A percentile compares a stretch with the other conserved stretches of the same genome.
Conservation (phyloP, 2,113 vertebrate genomes). For the Daboia siamensis region DNA sequence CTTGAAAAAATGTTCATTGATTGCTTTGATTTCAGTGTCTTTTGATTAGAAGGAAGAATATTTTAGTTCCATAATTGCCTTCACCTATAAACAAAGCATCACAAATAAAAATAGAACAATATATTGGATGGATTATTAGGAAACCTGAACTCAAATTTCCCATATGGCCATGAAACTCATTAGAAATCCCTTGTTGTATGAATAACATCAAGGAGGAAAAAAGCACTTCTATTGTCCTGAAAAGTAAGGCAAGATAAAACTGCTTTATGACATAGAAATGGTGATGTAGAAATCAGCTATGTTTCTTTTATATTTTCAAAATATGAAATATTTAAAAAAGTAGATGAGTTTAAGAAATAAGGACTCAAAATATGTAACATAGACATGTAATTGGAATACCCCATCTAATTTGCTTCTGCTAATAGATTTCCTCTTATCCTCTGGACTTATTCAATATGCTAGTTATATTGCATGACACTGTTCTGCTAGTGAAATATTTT, state of each 20-base stretch:
- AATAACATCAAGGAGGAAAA: neutral
- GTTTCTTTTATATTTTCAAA: neutral
- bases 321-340: neutral
- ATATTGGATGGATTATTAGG: neutral
- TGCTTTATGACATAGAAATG: neutral
- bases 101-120: too few relatives aligned
- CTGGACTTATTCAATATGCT: neutral
- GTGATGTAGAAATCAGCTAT: neutral
- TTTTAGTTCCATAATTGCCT: neutral
- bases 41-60: neutral
- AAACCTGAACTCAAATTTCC: neutral
- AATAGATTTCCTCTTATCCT: neutral
- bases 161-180: neutral
- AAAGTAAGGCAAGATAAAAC: neutral
- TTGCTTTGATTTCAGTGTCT: neutral
- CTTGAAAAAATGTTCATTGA: neutral
- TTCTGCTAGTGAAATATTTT: neutral
- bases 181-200: neutral
- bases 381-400: neutral
- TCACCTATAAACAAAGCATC: neutral
- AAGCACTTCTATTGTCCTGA: neutral
- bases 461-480: neutral
- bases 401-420: neutral
- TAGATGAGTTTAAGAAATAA: neutral
- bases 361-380: neutral